A percentile compares a stretch with the other conserved stretches of the same genome.
Conservation (phyloP, 2,113 vertebrate species). For the Strix uralensis region DNA sequence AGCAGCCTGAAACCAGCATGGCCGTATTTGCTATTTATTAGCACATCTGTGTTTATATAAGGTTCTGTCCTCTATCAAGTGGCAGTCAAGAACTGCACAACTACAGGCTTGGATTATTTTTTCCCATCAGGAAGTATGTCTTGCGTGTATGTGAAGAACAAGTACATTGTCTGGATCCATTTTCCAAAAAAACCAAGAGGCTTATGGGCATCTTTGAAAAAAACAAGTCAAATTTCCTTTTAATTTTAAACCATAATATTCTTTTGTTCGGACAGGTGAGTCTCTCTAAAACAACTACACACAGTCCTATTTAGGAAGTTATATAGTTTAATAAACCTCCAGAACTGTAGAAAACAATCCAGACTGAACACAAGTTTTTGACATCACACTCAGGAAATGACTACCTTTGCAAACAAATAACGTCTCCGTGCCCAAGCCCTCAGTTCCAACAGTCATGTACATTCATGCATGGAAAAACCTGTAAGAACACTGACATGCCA, state of each 20-base stretch:
- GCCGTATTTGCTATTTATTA: background rate
- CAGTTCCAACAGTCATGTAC: background rate
- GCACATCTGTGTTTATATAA: background rate
- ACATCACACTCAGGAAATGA: background rate
- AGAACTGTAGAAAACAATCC: background rate
- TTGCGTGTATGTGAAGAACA: background rate
- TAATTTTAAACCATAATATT: background rate
- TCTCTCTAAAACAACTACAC: background rate
- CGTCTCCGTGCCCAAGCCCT: background rate
- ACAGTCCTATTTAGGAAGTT: background rate
- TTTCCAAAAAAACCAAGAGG: background rate
- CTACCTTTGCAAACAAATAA: conserved; percentile 9
- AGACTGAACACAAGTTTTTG: background rate
- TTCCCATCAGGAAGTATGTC: background rate
- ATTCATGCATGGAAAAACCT: conserved; percentile 4
- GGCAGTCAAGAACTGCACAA: background rate
- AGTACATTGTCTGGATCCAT: background rate
- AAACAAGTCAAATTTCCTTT: background rate
- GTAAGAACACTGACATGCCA: background rate
- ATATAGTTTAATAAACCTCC: background rate
- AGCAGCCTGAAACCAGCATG: background rate
- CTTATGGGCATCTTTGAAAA: background rate
- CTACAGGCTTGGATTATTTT: background rate
- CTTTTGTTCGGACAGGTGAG: background rate
- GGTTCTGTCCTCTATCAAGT: background rate